phyloP scores from a whole-genome alignment of 2,797 vertebrate genomes.

The Syndactyla subalaris region DNA sequence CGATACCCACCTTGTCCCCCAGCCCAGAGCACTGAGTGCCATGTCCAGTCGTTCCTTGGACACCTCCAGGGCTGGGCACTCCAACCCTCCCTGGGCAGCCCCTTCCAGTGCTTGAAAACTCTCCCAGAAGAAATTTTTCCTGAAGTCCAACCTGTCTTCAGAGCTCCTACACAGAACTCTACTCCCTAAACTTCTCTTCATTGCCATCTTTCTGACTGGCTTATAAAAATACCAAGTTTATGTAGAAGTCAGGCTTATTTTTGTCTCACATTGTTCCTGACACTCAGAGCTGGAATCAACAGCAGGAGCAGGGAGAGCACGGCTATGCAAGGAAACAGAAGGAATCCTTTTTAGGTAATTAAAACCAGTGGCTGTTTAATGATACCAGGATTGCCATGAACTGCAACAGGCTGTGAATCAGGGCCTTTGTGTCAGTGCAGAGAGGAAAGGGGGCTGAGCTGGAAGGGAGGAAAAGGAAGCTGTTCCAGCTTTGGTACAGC shows the following conservation, averaged over 20 bases:
- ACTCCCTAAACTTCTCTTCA: not conserved
- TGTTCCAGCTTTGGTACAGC: not conserved
- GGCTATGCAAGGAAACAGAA: not conserved
- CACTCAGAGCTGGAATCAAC: not conserved
- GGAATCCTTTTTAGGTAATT: not conserved
- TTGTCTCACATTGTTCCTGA: not conserved
- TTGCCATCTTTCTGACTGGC: not conserved
- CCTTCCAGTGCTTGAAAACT: accelerated
- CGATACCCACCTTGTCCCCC: accelerated
- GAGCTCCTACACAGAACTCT: not conserved
- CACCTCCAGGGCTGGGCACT: not conserved
- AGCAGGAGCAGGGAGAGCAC: not conserved
- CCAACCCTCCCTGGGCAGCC: not conserved
- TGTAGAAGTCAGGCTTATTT: not conserved
- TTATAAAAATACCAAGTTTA: not conserved
- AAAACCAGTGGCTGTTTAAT: not conserved
- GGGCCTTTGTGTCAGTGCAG: not conserved
- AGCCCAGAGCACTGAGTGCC: not conserved
- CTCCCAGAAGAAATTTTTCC: accelerated
- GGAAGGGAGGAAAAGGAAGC: not conserved
- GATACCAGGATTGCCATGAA: not conserved
- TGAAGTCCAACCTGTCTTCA: not conserved
- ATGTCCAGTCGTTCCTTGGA: accelerated
- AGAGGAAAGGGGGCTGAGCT: not conserved
- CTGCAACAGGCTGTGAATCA: not conserved